Conservation (phyloP, 2,888 invertebrate genomes). For the Callyntrura guangdongensis region DNA sequence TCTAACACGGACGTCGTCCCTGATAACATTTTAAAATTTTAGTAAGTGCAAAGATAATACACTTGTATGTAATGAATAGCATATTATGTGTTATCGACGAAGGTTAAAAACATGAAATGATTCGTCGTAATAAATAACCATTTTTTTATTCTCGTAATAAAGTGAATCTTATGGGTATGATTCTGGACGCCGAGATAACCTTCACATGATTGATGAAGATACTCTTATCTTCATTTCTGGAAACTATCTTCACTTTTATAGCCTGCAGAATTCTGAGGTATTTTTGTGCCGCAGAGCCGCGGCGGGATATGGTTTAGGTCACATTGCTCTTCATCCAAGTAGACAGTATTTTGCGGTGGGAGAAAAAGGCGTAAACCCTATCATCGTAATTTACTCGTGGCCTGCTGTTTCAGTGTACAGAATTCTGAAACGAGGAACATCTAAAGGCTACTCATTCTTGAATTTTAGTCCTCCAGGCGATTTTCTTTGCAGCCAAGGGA, state of each 20-base stretch:
- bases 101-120: background rate
- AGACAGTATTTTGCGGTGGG: conserved; percentile 91
- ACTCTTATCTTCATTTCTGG: conserved; percentile 93
- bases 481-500: conserved; percentile 93
- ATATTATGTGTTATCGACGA: background rate
- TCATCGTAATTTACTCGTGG: conserved; percentile 94
- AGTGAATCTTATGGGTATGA: conserved; percentile 96
- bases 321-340: conserved; percentile 89
- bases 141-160: too few species aligned
- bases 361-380: conserved; percentile 91
- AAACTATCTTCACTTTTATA: conserved; percentile 92
- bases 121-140: background rate
- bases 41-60: conserved; percentile 87
- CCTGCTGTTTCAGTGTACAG: conserved; percentile 92
- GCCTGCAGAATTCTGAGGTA: conserved; percentile 88
- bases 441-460: conserved; percentile 90
- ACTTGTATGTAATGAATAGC: background rate
- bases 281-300: conserved; percentile 91
- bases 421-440: conserved; percentile 92
- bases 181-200: conserved; percentile 92
- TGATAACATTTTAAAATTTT: conserved; percentile 88
- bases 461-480: conserved; percentile 91
- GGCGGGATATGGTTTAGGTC: conserved; percentile 93
- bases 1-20: conserved; percentile 88
- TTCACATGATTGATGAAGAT: conserved; percentile 91